phyloP scores from a whole-genome alignment of 2,113 vertebrate species.

The Takifugu bimaculatus region DNA sequence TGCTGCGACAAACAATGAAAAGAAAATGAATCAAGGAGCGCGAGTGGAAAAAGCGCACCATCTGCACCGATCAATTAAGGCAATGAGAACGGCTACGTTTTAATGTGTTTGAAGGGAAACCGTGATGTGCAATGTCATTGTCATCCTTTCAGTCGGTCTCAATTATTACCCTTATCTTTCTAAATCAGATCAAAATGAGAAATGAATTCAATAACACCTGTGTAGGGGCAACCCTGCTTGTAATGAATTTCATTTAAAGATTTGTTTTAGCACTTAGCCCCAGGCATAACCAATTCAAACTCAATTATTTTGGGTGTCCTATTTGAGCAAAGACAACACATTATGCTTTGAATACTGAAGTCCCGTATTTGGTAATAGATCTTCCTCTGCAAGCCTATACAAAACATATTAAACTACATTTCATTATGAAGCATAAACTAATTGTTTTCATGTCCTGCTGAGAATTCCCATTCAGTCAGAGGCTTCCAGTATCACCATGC shows the following conservation, averaged over 20 bases:
- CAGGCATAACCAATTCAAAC: constrained; percentile 76
- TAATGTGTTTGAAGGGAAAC: constrained; percentile 65
- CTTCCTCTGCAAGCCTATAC: constrained; percentile 41
- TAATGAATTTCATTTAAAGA: constrained; percentile 80
- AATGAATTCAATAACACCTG: constrained; percentile 78
- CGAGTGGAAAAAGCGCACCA: constrained; percentile 45
- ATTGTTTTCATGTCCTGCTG: constrained; percentile 38
- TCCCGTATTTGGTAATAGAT: constrained; percentile 45
- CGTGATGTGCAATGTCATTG: constrained; percentile 63
- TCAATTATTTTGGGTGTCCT: constrained; percentile 73
- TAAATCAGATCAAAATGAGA: constrained; percentile 77
- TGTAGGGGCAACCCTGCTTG: constrained; percentile 65
- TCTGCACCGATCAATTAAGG: constrained; percentile 68
- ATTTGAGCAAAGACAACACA: constrained; percentile 70
- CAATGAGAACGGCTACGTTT: constrained; percentile 54
- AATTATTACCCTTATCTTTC: constrained; percentile 71
- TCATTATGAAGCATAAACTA: constrained; percentile 30
- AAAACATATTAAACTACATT: constrained; percentile 33
- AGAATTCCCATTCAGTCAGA: constrained; percentile 38
- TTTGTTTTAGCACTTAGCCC: constrained; percentile 79
- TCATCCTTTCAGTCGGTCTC: constrained; percentile 69
- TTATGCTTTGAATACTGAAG: constrained; percentile 64
- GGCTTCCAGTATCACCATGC: constrained; percentile 13
- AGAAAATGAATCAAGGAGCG: constrained; percentile 33
- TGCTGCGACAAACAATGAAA: constrained; percentile 44